Conservation (phyloP, 2,797 vertebrate species). For the Tangara arthus region DNA sequence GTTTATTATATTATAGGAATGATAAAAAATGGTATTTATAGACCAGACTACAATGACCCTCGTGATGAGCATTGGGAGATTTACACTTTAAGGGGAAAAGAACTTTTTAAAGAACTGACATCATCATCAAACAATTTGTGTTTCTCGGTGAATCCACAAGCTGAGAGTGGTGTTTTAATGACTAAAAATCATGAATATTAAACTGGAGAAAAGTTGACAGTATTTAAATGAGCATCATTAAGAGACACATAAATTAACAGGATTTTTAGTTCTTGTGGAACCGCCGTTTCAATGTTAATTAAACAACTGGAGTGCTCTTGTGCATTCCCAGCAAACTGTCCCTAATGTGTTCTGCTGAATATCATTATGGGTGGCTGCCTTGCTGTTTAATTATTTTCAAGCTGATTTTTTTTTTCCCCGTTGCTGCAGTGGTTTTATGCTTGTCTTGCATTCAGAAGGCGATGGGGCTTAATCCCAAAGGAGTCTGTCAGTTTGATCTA, state of each 20-base stretch:
- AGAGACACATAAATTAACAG: conserved; percentile 86
- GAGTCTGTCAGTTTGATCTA: conserved; percentile 70
- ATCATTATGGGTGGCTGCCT: conserved; percentile 86
- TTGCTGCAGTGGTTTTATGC: conserved; percentile 79
- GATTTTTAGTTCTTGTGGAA: conserved; percentile 84
- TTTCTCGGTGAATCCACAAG: conserved; percentile 58
- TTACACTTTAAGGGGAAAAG: conserved; percentile 21
- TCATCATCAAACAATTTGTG: conserved; percentile 68
- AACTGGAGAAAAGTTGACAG: conserved; percentile 81
- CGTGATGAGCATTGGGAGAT: not conserved
- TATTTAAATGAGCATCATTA: conserved; percentile 87
- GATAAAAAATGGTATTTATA: conserved; percentile 59
- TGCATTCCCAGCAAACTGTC: conserved; percentile 80
- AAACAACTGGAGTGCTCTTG: conserved; percentile 82
- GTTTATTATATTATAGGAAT: conserved; percentile 32
- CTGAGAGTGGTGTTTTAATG: conserved; percentile 73
- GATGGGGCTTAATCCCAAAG: conserved; percentile 73
- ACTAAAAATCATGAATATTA: conserved; percentile 83
- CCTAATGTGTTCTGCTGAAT: conserved; percentile 82
- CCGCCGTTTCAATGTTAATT: conserved; percentile 83
- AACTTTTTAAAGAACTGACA: conserved; percentile 64
- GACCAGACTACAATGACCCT: conserved; percentile 17
- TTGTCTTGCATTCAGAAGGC: conserved; percentile 81
- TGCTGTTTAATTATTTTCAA: conserved; percentile 85
- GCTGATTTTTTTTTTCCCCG: conserved; percentile 73